A percentile compares a stretch with the other conserved stretches of the same genome.
These are phyloP conservation scores for Ceramica pisi DNA, from an alignment of 2,888 invertebrate genomes.

Conservation along the genomic window DNA sequence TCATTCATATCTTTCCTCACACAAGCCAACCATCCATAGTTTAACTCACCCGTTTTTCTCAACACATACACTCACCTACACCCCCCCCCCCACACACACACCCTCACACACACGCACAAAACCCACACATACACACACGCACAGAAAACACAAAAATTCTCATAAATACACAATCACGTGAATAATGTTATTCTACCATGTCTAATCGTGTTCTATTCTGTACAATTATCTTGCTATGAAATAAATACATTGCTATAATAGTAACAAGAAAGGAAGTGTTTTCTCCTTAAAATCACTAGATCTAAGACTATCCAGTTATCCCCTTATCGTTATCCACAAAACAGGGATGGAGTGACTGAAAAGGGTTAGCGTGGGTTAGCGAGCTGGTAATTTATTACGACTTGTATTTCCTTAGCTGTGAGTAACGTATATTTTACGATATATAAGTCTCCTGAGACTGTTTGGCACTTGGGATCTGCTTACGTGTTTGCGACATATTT, in stretches of 20 bases:
- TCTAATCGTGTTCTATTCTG: too few relatives aligned
- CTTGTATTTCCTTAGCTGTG: slow-evolving; percentile 60
- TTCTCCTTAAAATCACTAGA: slow-evolving; percentile 11
- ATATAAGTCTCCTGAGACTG: slow-evolving; percentile 54
- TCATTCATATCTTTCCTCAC: too few relatives aligned
- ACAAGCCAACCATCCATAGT: too few relatives aligned
- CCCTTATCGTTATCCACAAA: slow-evolving; percentile 34
- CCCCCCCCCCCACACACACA: too few relatives aligned
- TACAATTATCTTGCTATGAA: too few relatives aligned
- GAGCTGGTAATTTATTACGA: slow-evolving; percentile 61
- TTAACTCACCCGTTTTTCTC: too few relatives aligned
- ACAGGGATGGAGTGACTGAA: slow-evolving; percentile 56
- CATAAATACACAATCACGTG: too few relatives aligned
- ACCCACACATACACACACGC: too few relatives aligned
- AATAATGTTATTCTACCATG: too few relatives aligned
- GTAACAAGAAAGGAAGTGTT: background rate
- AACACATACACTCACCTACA: too few relatives aligned
- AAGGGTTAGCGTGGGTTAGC: slow-evolving; percentile 57
- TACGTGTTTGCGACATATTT: slow-evolving; percentile 28
- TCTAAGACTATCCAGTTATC: slow-evolving; percentile 27
- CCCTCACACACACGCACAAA: too few relatives aligned
- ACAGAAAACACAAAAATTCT: too few relatives aligned
- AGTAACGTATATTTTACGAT: slow-evolving; percentile 55
- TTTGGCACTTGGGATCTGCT: slow-evolving; percentile 43
- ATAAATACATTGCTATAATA: background rate